Base-by-base conservation (phyloP, 1,140 invertebrate species). In the Polyergus mexicanus region DNA sequence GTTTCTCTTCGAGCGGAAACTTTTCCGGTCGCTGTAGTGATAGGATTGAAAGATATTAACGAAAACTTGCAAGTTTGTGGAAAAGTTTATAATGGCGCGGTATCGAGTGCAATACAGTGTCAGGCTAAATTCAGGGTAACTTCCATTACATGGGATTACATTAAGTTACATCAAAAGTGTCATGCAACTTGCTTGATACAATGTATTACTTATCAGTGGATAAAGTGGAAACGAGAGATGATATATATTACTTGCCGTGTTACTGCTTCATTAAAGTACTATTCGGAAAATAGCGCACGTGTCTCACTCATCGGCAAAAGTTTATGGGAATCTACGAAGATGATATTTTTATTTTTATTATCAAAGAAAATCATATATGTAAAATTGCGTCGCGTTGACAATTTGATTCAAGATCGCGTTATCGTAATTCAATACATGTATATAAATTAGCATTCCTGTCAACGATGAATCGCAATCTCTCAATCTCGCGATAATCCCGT, bases 1-100 rank as follows among this genome's bases (percentile, higher is more conserved):
- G 75, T 68, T 62, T 72, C 38, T 51, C 71, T 86, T 90, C 85
- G 85, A 88, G 84, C 86, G 86, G 65, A 71, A 72, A 87, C 58
- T 91, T 88, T 83, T 80, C 81, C 87, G 84, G 86, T 85, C 86
- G 41, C 60, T n/a, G 38, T 60, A 76, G 84, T 84, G 77, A 80
- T 68, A 84, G 58, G 83, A 44, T 75, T 54, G 68, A 84, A 85
- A 87, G 38, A 41, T 74, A 60, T 83, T 74, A 83, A 47, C 78
- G 78, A 83, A 74, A 83, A 83, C 68, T 83, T 32, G 51, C 25
- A 72, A 72, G 38, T 60, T 83, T 13, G 41, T n/a, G 38, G 38
- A 4, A 74, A 51, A 72, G 68, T 72, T 83, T 74, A 60, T 22
- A 69, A 81, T n/a, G 47, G 25, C 35, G 13, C 68, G 56, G 51